Evolutionary conservation across 2,888 invertebrate species (phyloP), one percentile per base, ranked within the genome.

Genomic region (Pseudococcus viburni): DNA sequence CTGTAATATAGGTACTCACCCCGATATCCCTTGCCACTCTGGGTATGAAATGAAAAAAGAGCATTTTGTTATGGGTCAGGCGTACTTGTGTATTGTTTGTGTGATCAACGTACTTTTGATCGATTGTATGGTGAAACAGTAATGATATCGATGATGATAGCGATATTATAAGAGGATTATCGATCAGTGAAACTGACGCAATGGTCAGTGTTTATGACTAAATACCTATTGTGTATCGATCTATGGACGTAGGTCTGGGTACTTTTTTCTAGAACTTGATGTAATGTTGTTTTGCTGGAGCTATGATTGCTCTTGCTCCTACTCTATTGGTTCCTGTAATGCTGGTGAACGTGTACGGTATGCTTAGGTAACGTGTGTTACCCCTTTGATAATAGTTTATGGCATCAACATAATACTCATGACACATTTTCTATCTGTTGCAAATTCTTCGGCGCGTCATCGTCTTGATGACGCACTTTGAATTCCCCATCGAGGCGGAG

Each of bases 51-150:
- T 46, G 26, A 33, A 33, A 55, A 77, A 46, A 80, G 80, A 87
- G 80, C 77, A 87, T 26, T 87, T 87, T 87, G 87, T 87, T 87
- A 87, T 87, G 87, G 87, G 87, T 87, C 87, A 87, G 77, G 80
- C 73, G 80, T 77, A 77, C 68, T 19, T 26, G 11, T 77, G 73
- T n/a, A 55, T 55, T 15, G 15, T 51, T 7, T n/a, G n/a, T 55
- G 55, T 55, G 55, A 55, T 55, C 5, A n/a, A 55, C 55, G 6
- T 55, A n/a, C 5, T n/a, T n/a, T 2, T n/a, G 55, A 55, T 55
- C 55, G 55, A 55, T 55, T n/a, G 8, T 73, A 22, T 73, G 17
- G 77, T 33, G 46, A 68, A 87, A 85, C 39, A 51, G 26, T 39
- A 59, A 85, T 59, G 59, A 85, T 85, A 42, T n/a, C 55, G 55